Conservation (phyloP, 2,888 invertebrate species). For the Luperina testacea region DNA sequence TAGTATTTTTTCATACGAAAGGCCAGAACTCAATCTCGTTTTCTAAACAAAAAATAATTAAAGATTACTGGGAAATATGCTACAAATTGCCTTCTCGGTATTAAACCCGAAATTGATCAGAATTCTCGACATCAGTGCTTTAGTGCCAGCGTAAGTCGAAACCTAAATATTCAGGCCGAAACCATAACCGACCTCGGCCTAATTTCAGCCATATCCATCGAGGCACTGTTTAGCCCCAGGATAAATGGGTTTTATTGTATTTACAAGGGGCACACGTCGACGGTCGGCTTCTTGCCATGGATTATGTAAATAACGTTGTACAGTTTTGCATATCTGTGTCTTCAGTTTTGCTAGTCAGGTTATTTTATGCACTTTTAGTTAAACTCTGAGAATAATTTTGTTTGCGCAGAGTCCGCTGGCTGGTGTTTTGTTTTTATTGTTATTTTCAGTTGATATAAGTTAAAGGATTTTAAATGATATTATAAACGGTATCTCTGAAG, state of each 20-base stretch:
- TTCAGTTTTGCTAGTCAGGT: conserved; percentile 57
- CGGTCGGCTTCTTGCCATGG: conserved; percentile 65
- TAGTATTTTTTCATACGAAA: background rate
- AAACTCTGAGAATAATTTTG: conserved; percentile 49
- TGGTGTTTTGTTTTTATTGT: conserved; percentile 19
- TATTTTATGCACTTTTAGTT: conserved; percentile 63
- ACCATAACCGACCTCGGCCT: conserved; percentile 38
- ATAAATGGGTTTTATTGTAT: conserved; percentile 69
- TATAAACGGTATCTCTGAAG: background rate
- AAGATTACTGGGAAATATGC: background rate
- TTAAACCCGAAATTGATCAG: background rate
- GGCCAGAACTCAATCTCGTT: background rate
- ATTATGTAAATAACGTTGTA: conserved; percentile 68
- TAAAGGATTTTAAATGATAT: background rate
- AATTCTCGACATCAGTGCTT: conserved; percentile 1
- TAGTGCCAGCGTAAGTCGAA: conserved; percentile 16
- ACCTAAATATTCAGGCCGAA: conserved; percentile 40
- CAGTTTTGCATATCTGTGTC: conserved; percentile 68
- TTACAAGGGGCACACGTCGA: conserved; percentile 68
- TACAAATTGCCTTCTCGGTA: background rate
- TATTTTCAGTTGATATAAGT: background rate
- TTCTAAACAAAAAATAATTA: background rate
- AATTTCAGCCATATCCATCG: conserved; percentile 50
- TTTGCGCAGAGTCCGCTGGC: conserved; percentile 18
- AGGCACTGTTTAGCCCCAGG: conserved; percentile 57